Percentiles rank a stretch among this genome's conserved stretches.
phyloP scores from a whole-genome alignment of 2,888 invertebrate species.

The Clivina fossor region DNA sequence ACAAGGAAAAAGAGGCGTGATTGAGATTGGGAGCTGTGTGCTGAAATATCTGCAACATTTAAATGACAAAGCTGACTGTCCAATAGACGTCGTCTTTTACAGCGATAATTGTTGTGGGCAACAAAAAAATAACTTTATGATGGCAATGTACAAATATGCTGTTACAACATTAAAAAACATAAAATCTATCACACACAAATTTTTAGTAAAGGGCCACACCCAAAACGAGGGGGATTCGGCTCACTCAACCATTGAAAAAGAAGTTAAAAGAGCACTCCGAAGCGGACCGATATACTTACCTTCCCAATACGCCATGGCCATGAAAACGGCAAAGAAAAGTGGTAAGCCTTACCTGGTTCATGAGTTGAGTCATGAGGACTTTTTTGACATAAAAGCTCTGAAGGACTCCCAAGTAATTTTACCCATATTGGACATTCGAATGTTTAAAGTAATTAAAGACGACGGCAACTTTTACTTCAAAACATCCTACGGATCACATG shows the following conservation, averaged over 20 bases:
- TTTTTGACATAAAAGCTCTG: constrained; percentile 10
- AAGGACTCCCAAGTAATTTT: constrained; percentile 4
- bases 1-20: constrained; percentile 43
- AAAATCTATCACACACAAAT: constrained; percentile 27
- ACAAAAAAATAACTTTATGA: constrained; percentile 39
- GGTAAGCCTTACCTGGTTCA: constrained; percentile 4
- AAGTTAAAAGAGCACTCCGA: constrained; percentile 27
- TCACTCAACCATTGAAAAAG: constrained; percentile 28
- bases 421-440: constrained; percentile 4
- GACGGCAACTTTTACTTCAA: constrained; percentile 7
- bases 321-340: constrained; percentile 5
- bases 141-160: constrained; percentile 35
- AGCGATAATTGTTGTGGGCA: constrained; percentile 36
- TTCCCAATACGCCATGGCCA: background rate
- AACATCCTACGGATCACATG: constrained; percentile 8
- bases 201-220: constrained; percentile 25
- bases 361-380: constrained; percentile 9
- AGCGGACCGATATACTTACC: constrained; percentile 26
- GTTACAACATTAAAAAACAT: constrained; percentile 28
- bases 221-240: constrained; percentile 26
- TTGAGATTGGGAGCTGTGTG: constrained; percentile 41
- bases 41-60: constrained; percentile 25
- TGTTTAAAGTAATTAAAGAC: constrained; percentile 5
- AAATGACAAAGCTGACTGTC: constrained; percentile 17
- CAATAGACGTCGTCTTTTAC: constrained; percentile 32